Evolutionary conservation across 2,113 vertebrate genomes (phyloP).

Genomic region (Brevimyrus niger): DNA sequence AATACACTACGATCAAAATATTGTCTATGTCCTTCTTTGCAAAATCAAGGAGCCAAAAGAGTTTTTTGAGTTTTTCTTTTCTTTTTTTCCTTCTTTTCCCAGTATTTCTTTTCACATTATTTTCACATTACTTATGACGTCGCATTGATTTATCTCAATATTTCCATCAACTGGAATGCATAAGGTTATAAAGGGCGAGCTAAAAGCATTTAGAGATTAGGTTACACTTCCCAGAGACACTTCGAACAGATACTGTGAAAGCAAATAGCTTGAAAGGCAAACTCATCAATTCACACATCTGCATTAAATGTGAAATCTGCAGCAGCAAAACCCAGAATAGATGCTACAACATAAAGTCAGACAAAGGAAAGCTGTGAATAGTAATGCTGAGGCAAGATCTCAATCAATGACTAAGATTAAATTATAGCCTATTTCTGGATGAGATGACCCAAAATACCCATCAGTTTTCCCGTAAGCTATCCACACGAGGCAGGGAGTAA

Average conservation of each 20-base stretch:
- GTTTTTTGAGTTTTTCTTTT: not conserved
- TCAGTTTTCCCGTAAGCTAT: not conserved
- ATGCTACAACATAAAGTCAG: not conserved
- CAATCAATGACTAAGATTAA: not conserved
- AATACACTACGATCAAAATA: not conserved
- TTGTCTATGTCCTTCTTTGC: not conserved
- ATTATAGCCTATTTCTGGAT: not conserved
- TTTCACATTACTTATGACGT: not conserved
- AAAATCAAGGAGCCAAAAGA: not conserved
- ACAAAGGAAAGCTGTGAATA: not conserved
- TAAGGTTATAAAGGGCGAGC: constrained; percentile 24
- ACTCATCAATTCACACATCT: not conserved
- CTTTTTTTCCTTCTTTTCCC: not conserved
- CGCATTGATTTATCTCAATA: not conserved
- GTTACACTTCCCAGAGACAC: not conserved
- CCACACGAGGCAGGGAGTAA: not conserved
- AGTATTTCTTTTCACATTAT: not conserved
- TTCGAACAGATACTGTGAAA: not conserved
- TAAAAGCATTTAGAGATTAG: constrained; percentile 29
- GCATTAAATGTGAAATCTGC: not conserved
- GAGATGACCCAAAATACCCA: not conserved
- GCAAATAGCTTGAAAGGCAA: not conserved
- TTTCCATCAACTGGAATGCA: not conserved
- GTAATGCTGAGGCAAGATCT: not conserved
- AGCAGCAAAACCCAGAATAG: not conserved